Conservation (phyloP, 2,797 vertebrate species). For the Tauraco hartlaubi region DNA sequence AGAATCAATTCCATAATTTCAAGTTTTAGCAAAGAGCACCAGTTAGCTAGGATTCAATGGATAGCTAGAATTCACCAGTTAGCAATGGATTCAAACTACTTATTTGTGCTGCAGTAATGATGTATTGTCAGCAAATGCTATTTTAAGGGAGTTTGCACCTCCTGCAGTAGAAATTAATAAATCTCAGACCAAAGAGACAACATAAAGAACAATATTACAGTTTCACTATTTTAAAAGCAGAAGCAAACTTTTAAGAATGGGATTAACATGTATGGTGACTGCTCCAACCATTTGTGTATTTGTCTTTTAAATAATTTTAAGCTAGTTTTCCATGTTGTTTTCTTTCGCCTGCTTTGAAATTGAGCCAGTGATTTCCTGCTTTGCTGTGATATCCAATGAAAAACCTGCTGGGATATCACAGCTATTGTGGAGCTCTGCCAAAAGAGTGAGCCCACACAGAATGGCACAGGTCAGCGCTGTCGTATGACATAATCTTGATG, state of each 20-base stretch:
- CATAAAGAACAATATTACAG: background rate
- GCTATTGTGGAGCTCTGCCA: background rate
- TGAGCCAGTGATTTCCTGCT: background rate
- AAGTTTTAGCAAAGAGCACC: background rate
- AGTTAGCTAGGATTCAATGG: background rate
- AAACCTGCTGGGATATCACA: background rate
- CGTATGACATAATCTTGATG: background rate
- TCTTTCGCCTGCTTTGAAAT: background rate
- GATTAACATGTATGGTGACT: background rate
- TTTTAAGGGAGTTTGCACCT: background rate
- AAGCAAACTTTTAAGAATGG: background rate
- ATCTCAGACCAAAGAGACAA: background rate
- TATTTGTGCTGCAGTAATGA: background rate
- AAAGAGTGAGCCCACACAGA: background rate
- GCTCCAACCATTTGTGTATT: background rate
- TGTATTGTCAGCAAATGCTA: background rate
- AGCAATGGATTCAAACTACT: background rate
- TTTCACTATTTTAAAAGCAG: background rate
- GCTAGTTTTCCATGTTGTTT: background rate
- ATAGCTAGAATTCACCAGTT: too few relatives aligned
- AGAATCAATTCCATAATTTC: background rate
- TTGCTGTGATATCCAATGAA: background rate
- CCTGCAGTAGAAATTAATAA: background rate
- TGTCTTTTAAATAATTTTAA: background rate
- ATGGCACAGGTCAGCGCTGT: background rate